These are phyloP conservation scores for Laodelphax striatellus DNA, from an alignment of 1,140 invertebrate species.

Conservation along the genomic window DNA sequence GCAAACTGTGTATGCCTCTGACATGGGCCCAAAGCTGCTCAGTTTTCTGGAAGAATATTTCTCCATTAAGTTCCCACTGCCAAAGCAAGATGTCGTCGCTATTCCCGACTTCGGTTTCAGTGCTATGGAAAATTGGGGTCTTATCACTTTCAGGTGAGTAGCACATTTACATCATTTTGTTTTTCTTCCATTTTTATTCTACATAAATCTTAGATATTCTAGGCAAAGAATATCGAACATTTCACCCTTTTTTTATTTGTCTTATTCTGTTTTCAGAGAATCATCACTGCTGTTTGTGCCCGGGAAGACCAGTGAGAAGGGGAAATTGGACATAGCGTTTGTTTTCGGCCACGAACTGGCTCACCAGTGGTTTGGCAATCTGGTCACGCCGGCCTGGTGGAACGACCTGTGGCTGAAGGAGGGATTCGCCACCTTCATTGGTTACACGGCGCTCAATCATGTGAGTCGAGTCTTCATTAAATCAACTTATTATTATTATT, in stretches of 20 bases:
- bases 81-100: constrained; percentile 49
- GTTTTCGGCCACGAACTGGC: constrained; percentile 41
- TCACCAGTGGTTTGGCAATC: constrained; percentile 39
- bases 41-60: constrained; percentile 78
- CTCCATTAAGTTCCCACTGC: constrained; percentile 53
- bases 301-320: neutral
- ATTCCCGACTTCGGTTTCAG: constrained; percentile 66
- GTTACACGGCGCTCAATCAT: constrained; percentile 34
- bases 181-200: neutral
- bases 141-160: constrained; percentile 42
- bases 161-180: neutral
- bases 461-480: constrained; percentile 75
- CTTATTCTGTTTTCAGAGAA: constrained; percentile 6
- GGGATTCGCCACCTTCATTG: constrained; percentile 38
- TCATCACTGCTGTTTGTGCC: neutral
- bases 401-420: constrained; percentile 43
- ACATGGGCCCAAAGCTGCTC: constrained; percentile 68
- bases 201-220: too few species aligned
- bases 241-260: too few species aligned
- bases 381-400: constrained; percentile 34
- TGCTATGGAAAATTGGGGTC: constrained; percentile 78
- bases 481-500: too few species aligned
- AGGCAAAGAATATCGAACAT: too few species aligned
- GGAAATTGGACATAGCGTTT: constrained; percentile 18
- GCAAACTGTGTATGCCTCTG: constrained; percentile 63